Percentiles rank a stretch among this genome's conserved stretches.
Conservation (phyloP, 2,797 vertebrate species). For the Ptychobarbus kaznakovi region DNA sequence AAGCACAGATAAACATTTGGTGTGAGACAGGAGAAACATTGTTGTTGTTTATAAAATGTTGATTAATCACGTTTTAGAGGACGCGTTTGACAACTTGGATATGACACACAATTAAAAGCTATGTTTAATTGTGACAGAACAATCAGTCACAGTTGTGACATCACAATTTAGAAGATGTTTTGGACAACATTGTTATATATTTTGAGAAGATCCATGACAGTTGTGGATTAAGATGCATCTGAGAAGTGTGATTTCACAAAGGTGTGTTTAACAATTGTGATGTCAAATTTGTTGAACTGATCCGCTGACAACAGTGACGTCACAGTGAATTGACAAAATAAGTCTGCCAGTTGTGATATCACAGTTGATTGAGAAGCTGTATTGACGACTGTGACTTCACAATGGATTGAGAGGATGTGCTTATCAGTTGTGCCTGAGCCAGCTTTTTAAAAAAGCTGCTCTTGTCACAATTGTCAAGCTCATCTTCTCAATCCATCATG, state of each 20-base stretch:
- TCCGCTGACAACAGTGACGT: neutral
- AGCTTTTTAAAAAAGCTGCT: slow-evolving; percentile 63
- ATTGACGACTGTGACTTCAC: neutral
- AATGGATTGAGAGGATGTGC: neutral
- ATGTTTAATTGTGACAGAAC: neutral
- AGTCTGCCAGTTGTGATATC: slow-evolving; percentile 18
- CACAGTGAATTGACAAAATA: neutral
- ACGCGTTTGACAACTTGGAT: neutral
- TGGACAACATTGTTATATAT: no score
- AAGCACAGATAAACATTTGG: slow-evolving; percentile 74
- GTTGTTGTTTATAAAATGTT: slow-evolving; percentile 17
- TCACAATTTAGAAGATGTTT: neutral
- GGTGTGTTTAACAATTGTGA: neutral
- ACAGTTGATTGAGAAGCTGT: neutral
- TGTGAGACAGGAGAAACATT: slow-evolving; percentile 74
- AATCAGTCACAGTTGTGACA: neutral
- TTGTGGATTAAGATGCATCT: neutral
- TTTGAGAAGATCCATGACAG: neutral
- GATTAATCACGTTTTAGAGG: neutral
- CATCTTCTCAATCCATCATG: slow-evolving; percentile 77
- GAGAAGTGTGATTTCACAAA: slow-evolving; percentile 6
- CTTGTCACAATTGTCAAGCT: slow-evolving; percentile 75
- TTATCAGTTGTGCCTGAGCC: neutral
- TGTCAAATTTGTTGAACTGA: neutral
- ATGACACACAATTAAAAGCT: neutral